Percentiles rank a stretch among this genome's conserved stretches.
phyloP scores from a whole-genome alignment of 1,140 invertebrate species.

The Drosophila hydei region DNA sequence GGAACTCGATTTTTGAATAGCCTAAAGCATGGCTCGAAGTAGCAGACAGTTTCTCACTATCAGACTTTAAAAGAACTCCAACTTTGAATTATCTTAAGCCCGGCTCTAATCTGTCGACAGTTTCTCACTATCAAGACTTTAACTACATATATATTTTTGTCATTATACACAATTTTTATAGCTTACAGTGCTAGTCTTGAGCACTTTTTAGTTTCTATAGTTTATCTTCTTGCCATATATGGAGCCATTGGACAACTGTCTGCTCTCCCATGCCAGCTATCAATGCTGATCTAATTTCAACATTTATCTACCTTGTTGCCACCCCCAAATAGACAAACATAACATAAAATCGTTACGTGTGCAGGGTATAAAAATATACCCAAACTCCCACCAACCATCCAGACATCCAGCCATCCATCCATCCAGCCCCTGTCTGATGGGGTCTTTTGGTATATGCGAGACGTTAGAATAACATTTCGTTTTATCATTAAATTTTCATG shows the following conservation, averaged over 20 bases:
- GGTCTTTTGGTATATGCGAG: conserved; percentile 46
- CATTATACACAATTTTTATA: no score
- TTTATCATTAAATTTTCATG: conserved; percentile 83
- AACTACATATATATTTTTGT: no score
- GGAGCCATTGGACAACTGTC: not conserved
- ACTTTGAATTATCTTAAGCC: no score
- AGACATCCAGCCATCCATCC: no score
- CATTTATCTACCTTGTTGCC: conserved; percentile 71
- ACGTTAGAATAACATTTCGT: conserved; percentile 79
- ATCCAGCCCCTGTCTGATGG: conserved; percentile 16
- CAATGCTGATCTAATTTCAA: conserved; percentile 75
- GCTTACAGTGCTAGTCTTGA: no score
- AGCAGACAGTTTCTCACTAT: no score
- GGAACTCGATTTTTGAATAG: not conserved
- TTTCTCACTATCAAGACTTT: no score
- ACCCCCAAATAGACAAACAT: conserved; percentile 50
- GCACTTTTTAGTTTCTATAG: no score
- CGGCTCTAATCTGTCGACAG: no score
- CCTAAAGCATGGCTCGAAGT: not conserved
- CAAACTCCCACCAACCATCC: not conserved
- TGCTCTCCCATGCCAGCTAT: conserved; percentile 44
- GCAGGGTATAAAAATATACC: conserved; percentile 56
- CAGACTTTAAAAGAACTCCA: no score
- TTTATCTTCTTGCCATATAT: no score
- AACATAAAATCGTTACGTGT: conserved; percentile 67